Evolutionary conservation across 2,113 vertebrate genomes (phyloP).

Genomic region (Megaceryle torquata): DNA sequence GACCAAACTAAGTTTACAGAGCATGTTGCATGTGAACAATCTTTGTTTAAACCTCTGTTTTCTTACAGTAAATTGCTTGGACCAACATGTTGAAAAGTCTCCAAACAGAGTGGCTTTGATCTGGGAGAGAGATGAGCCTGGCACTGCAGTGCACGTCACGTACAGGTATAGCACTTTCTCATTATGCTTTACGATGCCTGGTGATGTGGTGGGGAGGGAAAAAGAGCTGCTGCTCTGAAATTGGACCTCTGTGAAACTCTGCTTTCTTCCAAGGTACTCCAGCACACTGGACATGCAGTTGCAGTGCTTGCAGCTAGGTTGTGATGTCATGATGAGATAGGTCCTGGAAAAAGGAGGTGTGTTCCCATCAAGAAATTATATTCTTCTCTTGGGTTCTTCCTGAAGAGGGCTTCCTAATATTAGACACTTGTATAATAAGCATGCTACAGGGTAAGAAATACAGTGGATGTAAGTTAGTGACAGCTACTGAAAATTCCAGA

Average conservation of each 20-base stretch:
- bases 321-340: background rate
- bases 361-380: background rate
- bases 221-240: background rate
- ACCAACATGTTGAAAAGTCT: constrained; percentile 82
- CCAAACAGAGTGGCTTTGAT: constrained; percentile 89
- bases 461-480: background rate
- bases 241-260: background rate
- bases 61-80: constrained; percentile 90
- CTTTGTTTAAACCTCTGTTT: constrained; percentile 37
- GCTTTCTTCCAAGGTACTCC: background rate
- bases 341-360: background rate
- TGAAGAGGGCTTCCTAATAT: background rate
- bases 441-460: background rate
- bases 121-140: constrained; percentile 93
- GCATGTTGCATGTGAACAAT: background rate
- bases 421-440: background rate
- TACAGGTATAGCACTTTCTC: constrained; percentile 80
- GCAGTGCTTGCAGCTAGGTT: background rate
- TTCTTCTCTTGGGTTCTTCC: background rate
- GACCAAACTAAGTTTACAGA: background rate
- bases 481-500: background rate
- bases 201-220: too few relatives aligned
- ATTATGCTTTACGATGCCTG: background rate
- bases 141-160: constrained; percentile 86
- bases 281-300: accelerated